phyloP scores from a whole-genome alignment of 2,113 vertebrate species.

The Numida meleagris region DNA sequence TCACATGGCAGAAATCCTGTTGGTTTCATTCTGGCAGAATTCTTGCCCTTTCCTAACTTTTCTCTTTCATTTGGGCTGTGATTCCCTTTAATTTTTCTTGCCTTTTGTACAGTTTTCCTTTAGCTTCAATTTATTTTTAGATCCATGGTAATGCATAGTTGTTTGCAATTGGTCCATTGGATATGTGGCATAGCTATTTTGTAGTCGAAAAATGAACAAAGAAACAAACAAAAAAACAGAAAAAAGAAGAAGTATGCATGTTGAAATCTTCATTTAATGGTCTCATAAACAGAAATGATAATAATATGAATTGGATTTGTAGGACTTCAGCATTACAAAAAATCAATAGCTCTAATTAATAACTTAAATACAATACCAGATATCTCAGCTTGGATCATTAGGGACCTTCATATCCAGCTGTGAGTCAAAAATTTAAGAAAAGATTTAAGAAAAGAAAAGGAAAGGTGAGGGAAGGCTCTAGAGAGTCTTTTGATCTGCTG shows the following conservation, averaged over 20 bases:
- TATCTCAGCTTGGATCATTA: background rate
- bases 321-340: background rate
- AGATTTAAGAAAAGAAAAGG: background rate
- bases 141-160: background rate
- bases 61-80: background rate
- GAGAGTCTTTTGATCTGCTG: background rate
- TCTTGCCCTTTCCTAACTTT: background rate
- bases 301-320: background rate
- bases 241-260: background rate
- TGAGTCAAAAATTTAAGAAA: background rate
- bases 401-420: background rate
- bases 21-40: background rate
- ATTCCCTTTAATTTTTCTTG: background rate
- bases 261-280: background rate
- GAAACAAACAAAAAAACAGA: background rate
- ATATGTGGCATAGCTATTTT: background rate
- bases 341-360: background rate
- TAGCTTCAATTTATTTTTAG: background rate
- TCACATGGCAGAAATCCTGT: background rate
- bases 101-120: background rate
- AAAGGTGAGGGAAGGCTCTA: fast-evolving
- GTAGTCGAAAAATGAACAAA: background rate
- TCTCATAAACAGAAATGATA: background rate
- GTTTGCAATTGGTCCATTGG: background rate
- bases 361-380: background rate